Percentiles rank a stretch among this genome's conserved stretches.
phyloP scores from a whole-genome alignment of 1,140 invertebrate genomes.

The Caenorhabditis remanei region DNA sequence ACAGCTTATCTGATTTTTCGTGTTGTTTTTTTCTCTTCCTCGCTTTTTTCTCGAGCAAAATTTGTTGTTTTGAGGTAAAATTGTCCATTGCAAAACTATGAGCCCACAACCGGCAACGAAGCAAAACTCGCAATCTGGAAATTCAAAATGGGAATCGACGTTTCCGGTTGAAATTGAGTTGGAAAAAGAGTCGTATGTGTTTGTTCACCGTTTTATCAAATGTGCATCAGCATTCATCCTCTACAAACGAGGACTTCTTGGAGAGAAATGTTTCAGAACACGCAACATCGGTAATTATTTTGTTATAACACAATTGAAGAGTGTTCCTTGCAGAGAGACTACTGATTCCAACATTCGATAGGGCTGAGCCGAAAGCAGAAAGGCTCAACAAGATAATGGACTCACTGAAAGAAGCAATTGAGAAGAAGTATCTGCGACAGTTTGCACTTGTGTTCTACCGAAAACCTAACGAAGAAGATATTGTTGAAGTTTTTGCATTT shows the following conservation, averaged over 20 bases:
- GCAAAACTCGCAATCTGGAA: background rate
- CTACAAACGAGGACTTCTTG: background rate
- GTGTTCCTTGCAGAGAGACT: background rate
- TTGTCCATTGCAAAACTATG: no score
- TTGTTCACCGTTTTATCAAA: background rate
- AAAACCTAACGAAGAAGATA: slow-evolving; percentile 11
- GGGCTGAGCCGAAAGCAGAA: background rate
- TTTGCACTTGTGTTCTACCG: slow-evolving; percentile 28
- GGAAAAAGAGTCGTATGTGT: background rate
- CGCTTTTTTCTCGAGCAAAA: no score
- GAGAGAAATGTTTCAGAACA: background rate
- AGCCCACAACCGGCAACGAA: no score
- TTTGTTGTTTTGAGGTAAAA: no score
- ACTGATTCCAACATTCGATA: background rate
- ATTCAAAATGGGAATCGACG: background rate
- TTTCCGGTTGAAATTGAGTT: background rate
- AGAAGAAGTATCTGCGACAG: slow-evolving; percentile 7
- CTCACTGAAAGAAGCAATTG: background rate
- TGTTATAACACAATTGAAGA: background rate
- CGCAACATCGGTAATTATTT: background rate
- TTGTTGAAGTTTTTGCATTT: slow-evolving; percentile 1
- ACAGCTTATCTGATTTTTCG: no score
- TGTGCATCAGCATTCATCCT: background rate
- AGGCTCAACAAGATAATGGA: background rate
- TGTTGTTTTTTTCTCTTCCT: no score